Evolutionary conservation across 2,113 vertebrate genomes (phyloP), one percentile per base, ranked within the genome.

Genomic region (Pimephales promelas): DNA sequence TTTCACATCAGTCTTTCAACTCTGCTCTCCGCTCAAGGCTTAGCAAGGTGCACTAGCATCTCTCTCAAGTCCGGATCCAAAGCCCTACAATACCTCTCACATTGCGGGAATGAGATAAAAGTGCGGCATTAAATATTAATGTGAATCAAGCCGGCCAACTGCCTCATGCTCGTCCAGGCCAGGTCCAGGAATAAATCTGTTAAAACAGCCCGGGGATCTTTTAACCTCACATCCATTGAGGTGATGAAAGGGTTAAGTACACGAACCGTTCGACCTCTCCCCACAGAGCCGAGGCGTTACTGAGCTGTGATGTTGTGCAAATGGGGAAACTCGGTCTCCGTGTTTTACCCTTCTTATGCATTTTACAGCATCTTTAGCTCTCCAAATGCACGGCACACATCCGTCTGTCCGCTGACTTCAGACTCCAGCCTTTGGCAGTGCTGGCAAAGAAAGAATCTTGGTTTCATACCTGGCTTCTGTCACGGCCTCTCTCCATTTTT

Each of bases 81-180:
- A 72, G 57, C 82, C 70, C 81, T 66, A 87, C 54, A 68, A 43
- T 83, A 81, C 82, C 57, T 11, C 56, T 77, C 49, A 31, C 75
- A 79, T 74, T 79, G 83, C 40, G 49, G 73, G 66, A 59, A 56
- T 56, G 45, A 88, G 84, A 87, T 88, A 87, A 88, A 86, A 87
- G 87, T 72, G 54, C 76, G 71, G 64, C 71, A 88, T 88, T 79
- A 88, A 90, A 90, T 86, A 88, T 88, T 87, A 85, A 90, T 88
- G 83, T n/a, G 83, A 79, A 86, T 49, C 84, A 81, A 84, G 83
- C 66, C 43, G 20, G 77, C 82, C 56, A 40, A 52, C 36, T 76
- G 76, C 75, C 86, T 66, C 31, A 70, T 43, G 43, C 59, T 59
- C 79, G 14, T 66, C 47, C 47, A 71, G 49, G 40, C 66, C 76